phyloP scores from a whole-genome alignment of 2,888 invertebrate genomes.

The Calameuta pallipes region DNA sequence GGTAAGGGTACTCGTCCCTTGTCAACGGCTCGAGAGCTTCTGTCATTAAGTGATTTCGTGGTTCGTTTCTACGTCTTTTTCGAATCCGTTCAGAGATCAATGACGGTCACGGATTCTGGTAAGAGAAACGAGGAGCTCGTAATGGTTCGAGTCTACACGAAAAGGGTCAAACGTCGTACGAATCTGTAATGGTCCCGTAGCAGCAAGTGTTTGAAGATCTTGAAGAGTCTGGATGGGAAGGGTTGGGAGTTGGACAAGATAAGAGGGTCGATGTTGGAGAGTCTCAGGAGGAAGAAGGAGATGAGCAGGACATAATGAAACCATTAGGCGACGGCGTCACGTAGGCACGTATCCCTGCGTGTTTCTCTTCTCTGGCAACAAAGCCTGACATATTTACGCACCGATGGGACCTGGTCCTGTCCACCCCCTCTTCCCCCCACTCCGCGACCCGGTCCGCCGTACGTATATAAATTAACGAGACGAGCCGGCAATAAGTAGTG shows the following conservation, averaged over 20 bases:
- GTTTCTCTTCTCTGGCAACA: conserved; percentile 30
- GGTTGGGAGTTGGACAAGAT: not conserved
- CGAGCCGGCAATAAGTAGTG: conserved; percentile 46
- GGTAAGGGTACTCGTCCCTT: not conserved
- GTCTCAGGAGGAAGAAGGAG: not conserved
- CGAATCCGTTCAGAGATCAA: not conserved
- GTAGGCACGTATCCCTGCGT: conserved; percentile 26
- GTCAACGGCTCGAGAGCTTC: not conserved
- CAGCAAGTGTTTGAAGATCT: not conserved
- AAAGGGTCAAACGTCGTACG: not conserved
- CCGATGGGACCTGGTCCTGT: conserved; percentile 15
- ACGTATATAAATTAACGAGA: conserved; percentile 51
- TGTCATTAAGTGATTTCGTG: not conserved
- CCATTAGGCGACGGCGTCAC: conserved; percentile 36
- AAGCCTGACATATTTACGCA: conserved; percentile 32
- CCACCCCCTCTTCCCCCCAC: not conserved
- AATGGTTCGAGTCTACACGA: not conserved
- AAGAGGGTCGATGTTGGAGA: not conserved
- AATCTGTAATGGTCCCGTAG: not conserved
- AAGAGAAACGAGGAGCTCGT: not conserved
- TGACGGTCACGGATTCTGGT: not conserved
- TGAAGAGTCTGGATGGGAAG: not conserved
- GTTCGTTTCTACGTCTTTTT: not conserved
- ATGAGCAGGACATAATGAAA: conserved; percentile 35
- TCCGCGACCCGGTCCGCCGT: conserved; percentile 10